Percentiles rank a stretch among this genome's conserved stretches.
phyloP scores from a whole-genome alignment of 2,113 vertebrate genomes.

The Mastomys natalensis region DNA sequence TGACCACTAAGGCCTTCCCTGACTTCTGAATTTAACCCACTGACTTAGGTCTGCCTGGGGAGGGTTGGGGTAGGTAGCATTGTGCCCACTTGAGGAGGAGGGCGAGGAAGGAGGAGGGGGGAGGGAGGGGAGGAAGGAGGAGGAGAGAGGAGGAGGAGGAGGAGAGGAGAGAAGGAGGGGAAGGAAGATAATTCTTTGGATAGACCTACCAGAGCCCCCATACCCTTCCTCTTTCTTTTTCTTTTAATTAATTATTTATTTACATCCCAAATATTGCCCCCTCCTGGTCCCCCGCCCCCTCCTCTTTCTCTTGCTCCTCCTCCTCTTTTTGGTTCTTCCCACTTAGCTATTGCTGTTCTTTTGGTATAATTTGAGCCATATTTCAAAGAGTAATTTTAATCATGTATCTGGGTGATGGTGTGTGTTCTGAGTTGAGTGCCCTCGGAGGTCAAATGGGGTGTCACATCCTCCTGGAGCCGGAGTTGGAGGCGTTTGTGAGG shows the following conservation, averaged over 20 bases:
- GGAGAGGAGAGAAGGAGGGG: background rate
- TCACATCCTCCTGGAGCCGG: background rate
- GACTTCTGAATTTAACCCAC: background rate
- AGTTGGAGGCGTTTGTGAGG: background rate
- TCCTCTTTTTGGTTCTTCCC: background rate
- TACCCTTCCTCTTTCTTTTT: background rate
- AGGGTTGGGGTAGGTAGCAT: rapidly evolving
- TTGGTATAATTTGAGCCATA: background rate
- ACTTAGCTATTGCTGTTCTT: background rate
- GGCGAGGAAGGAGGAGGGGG: background rate
- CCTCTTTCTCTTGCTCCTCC: background rate
- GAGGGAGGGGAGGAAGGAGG: no score
- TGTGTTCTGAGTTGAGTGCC: background rate
- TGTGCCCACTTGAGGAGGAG: rapidly evolving
- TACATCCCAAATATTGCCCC: no score
- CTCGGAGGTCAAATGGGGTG: background rate
- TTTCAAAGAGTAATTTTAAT: background rate
- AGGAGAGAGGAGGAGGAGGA: no score
- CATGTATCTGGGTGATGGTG: background rate
- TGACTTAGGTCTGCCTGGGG: background rate
- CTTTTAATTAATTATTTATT: no score
- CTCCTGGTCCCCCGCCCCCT: background rate
- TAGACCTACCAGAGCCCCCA: no score
- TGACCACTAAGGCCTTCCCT: background rate
- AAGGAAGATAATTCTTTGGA: no score